Conservation (phyloP, 1,140 invertebrate species). For the Eulimnadia texana region DNA sequence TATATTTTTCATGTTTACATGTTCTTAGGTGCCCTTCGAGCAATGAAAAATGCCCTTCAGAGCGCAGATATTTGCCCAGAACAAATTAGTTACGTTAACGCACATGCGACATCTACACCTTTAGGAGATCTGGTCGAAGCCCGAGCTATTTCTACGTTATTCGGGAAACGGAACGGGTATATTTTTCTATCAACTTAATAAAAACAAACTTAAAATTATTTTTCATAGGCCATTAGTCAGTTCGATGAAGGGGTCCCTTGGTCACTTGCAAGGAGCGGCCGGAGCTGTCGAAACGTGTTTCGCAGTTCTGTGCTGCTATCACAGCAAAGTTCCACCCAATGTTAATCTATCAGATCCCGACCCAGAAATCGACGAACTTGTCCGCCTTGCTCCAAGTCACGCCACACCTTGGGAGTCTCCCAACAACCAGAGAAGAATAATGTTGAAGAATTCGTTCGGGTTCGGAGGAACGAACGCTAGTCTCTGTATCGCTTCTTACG, state of each 20-base stretch:
- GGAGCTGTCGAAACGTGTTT: slow-evolving; percentile 84
- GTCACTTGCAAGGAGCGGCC: slow-evolving; percentile 87
- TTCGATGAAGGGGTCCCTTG: slow-evolving; percentile 88
- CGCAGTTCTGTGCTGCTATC: slow-evolving; percentile 59
- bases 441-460: slow-evolving; percentile 96
- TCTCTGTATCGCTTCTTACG: slow-evolving; percentile 47
- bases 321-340: slow-evolving; percentile 68
- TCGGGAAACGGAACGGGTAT: slow-evolving; percentile 19
- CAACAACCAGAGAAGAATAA: slow-evolving; percentile 37
- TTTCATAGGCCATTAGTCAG: slow-evolving; percentile 40
- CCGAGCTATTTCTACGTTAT: slow-evolving; percentile 55
- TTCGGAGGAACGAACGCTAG: slow-evolving; percentile 96
- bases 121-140: slow-evolving; percentile 83
- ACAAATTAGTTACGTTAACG: slow-evolving; percentile 78
- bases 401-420: slow-evolving; percentile 40
- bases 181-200: slow-evolving; percentile 7
- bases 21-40: slow-evolving; percentile 56
- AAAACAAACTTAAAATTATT: too few relatives aligned
- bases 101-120: slow-evolving; percentile 95
- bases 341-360: slow-evolving; percentile 69
- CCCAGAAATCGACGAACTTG: slow-evolving; percentile 21
- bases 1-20: background rate
- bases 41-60: slow-evolving; percentile 73
- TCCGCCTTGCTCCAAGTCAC: slow-evolving; percentile 29
- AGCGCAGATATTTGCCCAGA: slow-evolving; percentile 42